Conservation (phyloP, 2,888 invertebrate species). For the Alloscopus bannaensis region DNA sequence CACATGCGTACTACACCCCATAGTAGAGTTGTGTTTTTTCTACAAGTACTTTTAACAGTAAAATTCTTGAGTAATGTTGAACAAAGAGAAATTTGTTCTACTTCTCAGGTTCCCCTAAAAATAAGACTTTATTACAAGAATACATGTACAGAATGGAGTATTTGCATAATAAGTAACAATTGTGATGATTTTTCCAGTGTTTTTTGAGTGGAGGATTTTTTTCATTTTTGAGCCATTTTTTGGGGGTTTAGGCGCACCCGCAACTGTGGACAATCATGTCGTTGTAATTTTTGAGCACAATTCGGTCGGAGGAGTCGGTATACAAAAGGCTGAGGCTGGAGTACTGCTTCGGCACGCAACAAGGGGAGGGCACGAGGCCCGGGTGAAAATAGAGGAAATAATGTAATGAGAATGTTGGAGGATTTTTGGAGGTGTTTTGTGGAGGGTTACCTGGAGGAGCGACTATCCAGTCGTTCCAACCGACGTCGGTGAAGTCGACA, state of each 20-base stretch:
- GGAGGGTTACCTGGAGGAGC: conserved; percentile 85
- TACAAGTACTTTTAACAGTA: no score
- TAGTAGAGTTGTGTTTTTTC: background rate
- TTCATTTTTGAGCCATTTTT: background rate
- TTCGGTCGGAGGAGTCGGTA: conserved; percentile 93
- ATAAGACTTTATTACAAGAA: no score
- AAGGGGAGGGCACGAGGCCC: conserved; percentile 92
- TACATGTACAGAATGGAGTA: no score
- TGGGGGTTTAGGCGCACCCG: conserved; percentile 89
- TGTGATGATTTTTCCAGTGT: no score
- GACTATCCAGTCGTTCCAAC: conserved; percentile 99
- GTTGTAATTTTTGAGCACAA: conserved; percentile 98
- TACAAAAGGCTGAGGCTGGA: conserved; percentile 97
- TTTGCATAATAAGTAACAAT: no score
- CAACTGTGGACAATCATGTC: conserved; percentile 99
- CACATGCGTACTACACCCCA: background rate
- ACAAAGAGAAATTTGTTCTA: background rate
- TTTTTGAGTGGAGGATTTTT: no score
- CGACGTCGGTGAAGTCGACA: conserved; percentile 96
- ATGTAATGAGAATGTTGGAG: conserved; percentile 13
- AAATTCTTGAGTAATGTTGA: no score
- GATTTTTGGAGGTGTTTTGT: no score
- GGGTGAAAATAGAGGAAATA: conserved; percentile 76
- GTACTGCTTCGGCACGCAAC: conserved; percentile 97
- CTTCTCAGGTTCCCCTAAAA: no score